Evolutionary conservation across 1,140 invertebrate species (phyloP), one percentile per base, ranked within the genome.

Genomic region (Trigoniulus corallinus): DNA sequence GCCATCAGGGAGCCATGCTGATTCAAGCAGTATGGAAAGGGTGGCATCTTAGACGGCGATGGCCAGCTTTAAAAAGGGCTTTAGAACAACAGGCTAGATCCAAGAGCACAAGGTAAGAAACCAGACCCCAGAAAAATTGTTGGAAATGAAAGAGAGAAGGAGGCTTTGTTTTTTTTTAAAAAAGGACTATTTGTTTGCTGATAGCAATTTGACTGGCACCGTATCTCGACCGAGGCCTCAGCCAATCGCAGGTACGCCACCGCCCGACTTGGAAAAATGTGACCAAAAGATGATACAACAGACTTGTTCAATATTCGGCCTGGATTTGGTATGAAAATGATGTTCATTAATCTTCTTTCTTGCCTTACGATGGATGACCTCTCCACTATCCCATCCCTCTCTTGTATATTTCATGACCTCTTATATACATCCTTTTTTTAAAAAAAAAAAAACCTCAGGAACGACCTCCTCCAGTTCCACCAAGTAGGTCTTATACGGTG

Each of bases 401-500:
- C n/a, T n/a, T n/a, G n/a, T n/a, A n/a, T n/a, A n/a, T n/a, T n/a
- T n/a, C n/a, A n/a, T n/a, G n/a, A n/a, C n/a, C 21, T 50, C 4
- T 27, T 44, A 21, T 21, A 42, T 46, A 23, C 47, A 41, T 27
- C 34, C 25, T 56, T 52, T 47, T 43, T 52, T 47, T 44, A n/a
- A n/a, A n/a, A n/a, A n/a, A n/a, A n/a, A n/a, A n/a, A n/a, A n/a
- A n/a, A n/a, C n/a, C 54, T 20, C 62, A 86, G 83, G 85, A 91
- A 68, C 73, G 84, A 54, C 87, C 88, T 13, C 88, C 88, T 7
- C 87, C 87, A 18, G 79, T 93, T 37, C 89, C 88, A 3, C 84
- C 84, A 2, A 84, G 84, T 58, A 74, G 88, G 55, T 77, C 84
- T 0, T 94, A 93, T 67, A 92, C 86, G 24, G 84, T 94, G 37